Conservation (phyloP, 2,888 invertebrate species). For the Alcis repandata region DNA sequence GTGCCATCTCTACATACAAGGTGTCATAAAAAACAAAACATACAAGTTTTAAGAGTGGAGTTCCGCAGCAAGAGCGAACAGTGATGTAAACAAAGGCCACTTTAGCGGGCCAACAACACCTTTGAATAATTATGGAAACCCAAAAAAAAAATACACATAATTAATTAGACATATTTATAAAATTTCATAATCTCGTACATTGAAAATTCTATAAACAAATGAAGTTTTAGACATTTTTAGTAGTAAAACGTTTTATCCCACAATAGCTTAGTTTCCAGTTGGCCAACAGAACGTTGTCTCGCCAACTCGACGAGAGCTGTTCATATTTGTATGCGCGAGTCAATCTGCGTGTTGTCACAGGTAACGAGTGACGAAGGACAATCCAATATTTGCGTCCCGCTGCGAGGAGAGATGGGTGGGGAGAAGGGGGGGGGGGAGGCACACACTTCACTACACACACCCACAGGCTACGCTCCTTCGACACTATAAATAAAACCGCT, state of each 20-base stretch:
- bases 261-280: neutral
- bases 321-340: slow-evolving; percentile 20
- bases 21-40: too few species aligned
- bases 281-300: neutral
- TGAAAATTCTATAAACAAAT: too few species aligned
- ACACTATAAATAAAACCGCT: slow-evolving; percentile 9
- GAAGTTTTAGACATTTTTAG: neutral
- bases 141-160: too few species aligned
- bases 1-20: too few species aligned
- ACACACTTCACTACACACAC: slow-evolving; percentile 6
- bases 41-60: too few species aligned
- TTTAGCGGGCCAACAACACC: too few species aligned
- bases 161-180: too few species aligned
- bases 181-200: too few species aligned
- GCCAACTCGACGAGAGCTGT: neutral
- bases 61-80: too few species aligned
- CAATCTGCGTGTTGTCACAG: slow-evolving; percentile 23
- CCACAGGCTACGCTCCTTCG: neutral
- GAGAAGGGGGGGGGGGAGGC: neutral
- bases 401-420: neutral
- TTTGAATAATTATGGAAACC: too few species aligned
- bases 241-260: neutral
- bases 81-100: too few species aligned
- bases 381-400: slow-evolving; percentile 29
- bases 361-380: slow-evolving; percentile 26